A percentile compares a stretch with the other conserved stretches of the same genome.
Conservation (phyloP, 2,888 invertebrate genomes). For the Holacanthella duospinosa region DNA sequence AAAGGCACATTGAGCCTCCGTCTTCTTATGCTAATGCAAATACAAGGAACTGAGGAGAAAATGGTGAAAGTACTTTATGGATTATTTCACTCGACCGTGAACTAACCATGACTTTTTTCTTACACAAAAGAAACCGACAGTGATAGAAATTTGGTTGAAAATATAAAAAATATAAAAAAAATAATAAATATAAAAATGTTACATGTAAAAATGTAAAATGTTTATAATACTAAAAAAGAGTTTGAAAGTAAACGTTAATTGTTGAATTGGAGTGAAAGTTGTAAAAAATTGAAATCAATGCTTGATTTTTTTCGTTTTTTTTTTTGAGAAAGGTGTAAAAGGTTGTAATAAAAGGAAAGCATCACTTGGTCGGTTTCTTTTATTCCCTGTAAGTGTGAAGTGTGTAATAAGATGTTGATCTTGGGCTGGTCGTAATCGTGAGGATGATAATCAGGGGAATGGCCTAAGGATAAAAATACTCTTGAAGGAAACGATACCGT, state of each 20-base stretch:
- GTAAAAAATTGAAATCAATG: too few species aligned
- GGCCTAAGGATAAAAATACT: neutral
- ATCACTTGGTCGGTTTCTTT: neutral
- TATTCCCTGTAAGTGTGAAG: neutral
- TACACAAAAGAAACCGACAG: neutral
- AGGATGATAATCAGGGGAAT: slow-evolving; percentile 1
- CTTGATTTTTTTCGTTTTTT: neutral
- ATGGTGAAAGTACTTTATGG: neutral
- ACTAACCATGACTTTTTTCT: too few species aligned
- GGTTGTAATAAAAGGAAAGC: neutral
- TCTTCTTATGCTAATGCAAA: slow-evolving; percentile 4
- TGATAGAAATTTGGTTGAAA: neutral
- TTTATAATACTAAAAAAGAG: neutral
- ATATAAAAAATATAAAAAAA: neutral
- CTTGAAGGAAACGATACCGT: too few species aligned
- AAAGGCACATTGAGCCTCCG: neutral
- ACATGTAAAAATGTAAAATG: neutral
- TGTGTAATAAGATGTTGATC: neutral
- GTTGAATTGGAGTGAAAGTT: too few species aligned
- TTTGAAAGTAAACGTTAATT: neutral
- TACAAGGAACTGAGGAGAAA: neutral
- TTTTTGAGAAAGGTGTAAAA: neutral
- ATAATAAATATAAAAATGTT: neutral
- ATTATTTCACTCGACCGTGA: neutral
- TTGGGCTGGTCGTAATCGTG: neutral